These are phyloP conservation scores for Enhydra lutris DNA, from an alignment of 2,113 vertebrate genomes.

Conservation along the genomic window DNA sequence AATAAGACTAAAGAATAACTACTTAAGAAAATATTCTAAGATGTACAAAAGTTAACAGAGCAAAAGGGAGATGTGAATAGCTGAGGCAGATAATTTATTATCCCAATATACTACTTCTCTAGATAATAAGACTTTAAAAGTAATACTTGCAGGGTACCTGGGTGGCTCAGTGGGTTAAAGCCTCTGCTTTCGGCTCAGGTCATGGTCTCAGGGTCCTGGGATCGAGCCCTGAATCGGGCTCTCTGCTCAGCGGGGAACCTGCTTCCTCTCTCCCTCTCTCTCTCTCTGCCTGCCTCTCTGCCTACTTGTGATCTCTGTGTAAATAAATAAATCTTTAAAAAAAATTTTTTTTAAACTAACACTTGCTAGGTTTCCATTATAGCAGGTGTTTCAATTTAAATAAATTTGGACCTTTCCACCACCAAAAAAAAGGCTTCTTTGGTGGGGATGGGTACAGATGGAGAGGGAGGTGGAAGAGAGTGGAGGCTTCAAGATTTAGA, in stretches of 20 bases:
- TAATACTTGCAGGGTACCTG: background rate
- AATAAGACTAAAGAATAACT: background rate
- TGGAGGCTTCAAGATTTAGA: background rate
- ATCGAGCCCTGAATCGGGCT: too few species aligned
- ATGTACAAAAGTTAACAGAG: background rate
- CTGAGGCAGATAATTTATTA: background rate
- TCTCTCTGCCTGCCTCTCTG: too few species aligned
- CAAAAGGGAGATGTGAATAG: background rate
- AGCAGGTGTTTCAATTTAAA: background rate
- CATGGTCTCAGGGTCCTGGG: too few species aligned
- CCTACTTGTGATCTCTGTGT: too few species aligned
- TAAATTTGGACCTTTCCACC: background rate
- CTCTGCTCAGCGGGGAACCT: too few species aligned
- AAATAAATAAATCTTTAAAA: background rate
- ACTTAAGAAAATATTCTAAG: background rate
- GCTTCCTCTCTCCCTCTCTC: too few species aligned
- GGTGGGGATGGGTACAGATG: background rate
- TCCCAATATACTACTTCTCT: background rate
- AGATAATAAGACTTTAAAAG: background rate
- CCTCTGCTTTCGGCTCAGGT: too few species aligned
- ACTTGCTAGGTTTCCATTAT: background rate
- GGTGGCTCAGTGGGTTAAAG: too few species aligned
- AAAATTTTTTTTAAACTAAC: background rate
- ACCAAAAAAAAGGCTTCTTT: background rate
- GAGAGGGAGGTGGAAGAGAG: background rate